Base-by-base conservation (phyloP, 2,888 invertebrate genomes). In the Orthonevra nobilis region DNA sequence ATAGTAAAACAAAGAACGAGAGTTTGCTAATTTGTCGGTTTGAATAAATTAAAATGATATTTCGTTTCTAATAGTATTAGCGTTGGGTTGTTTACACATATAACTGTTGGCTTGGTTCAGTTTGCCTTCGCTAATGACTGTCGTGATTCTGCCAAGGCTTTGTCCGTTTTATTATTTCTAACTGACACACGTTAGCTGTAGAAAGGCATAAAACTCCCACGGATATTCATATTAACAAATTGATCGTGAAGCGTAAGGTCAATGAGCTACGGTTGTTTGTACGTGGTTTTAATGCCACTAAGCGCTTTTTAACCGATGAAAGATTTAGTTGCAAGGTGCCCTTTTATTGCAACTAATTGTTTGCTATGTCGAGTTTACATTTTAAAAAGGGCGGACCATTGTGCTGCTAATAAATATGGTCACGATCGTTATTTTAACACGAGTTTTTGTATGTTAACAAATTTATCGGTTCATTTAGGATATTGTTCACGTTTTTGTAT, bases 201-300 rank as follows among this genome's bases (percentile, higher is more conserved):
- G n/a, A 19, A 19, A 19, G 15, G 14, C 14, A 15, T 52, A 19
- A 28, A 52, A 26, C 36, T 52, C 61, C 36, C 12, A 46, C 63
- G 28, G 32, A 56, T 46, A 26, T 9, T 0, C 44, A n/a, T n/a
- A n/a, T n/a, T n/a, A n/a, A 30, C 10, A 17, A 46, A 26, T 46
- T 19, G 23, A 44, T 14, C 58, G 7, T 17, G 5, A n/a, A n/a
- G 6, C 4, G 12, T 26, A 64, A 52, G 52, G 23, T 64, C 44
- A 44, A 66, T 66, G 19, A 66, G 14, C 36, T 44, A 34, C 9
- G 34, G 7, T 3, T 6, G 2, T 26, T 26, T 23, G 4, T 1
- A 7, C 14, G 23, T 32, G 30, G 4, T 34, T 9, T 15, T 12
- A 6, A 28, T 20, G 19, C 9, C 9, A 15, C 14, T n/a, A n/a